Evolutionary conservation across 2,888 invertebrate genomes (phyloP).

Genomic region (Boloria euphrosyne): DNA sequence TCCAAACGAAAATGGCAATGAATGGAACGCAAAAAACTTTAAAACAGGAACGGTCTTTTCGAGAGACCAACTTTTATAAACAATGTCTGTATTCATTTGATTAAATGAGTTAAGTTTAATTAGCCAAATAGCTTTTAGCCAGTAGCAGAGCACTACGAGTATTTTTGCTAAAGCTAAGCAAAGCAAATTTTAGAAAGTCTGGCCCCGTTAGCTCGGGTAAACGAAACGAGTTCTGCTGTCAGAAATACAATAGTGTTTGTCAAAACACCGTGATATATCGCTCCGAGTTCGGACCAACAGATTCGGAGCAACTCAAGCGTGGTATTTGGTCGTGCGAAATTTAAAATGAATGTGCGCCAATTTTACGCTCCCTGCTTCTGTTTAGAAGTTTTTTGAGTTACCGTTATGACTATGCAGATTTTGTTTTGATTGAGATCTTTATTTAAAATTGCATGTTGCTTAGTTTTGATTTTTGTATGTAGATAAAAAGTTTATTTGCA

Average conservation of each 20-base stretch:
- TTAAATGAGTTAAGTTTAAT: conserved; percentile 10
- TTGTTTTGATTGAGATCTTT: conserved; percentile 29
- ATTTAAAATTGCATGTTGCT: conserved; percentile 18
- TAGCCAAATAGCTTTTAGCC: neutral
- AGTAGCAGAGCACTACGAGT: neutral
- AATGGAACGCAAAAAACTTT: conserved; percentile 10
- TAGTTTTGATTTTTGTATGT: neutral
- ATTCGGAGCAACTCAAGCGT: conserved; percentile 57
- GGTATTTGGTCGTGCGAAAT: conserved; percentile 57
- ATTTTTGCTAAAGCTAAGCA: conserved; percentile 13
- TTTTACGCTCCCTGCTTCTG: conserved; percentile 57
- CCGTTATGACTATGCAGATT: conserved; percentile 32
- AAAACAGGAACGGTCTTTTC: neutral
- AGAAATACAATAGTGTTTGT: conserved; percentile 67
- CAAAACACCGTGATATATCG: conserved; percentile 68
- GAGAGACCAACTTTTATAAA: neutral
- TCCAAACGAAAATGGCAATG: conserved; percentile 1
- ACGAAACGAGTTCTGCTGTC: conserved; percentile 39
- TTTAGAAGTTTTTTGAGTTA: conserved; percentile 49
- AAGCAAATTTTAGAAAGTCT: conserved; percentile 21
- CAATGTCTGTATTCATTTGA: conserved; percentile 3
- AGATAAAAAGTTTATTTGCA: neutral
- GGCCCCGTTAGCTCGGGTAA: conserved; percentile 24
- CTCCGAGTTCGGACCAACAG: conserved; percentile 50
- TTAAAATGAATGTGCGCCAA: conserved; percentile 56